Evolutionary conservation across 2,888 invertebrate species (phyloP).

Genomic region (Leptinotarsa peninsularis): DNA sequence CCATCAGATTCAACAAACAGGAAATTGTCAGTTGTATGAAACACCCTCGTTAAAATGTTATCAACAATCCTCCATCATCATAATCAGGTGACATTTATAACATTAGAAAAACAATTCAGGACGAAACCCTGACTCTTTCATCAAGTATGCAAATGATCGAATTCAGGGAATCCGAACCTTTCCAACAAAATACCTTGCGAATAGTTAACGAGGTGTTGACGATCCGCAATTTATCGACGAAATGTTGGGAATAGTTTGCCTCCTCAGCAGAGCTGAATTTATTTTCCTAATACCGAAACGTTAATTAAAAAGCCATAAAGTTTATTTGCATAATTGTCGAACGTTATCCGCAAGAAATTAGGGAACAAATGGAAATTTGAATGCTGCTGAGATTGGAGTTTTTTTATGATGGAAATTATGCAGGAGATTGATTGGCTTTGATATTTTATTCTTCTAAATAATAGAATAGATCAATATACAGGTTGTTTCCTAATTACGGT

Average conservation of each 20-base stretch:
- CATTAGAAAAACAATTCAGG: not conserved
- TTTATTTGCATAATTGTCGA: conserved; percentile 38
- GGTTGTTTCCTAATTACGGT: no score
- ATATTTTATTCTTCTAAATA: not conserved
- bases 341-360: conserved; percentile 34
- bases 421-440: not conserved
- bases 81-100: not conserved
- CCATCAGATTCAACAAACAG: not conserved
- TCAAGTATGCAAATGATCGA: not conserved
- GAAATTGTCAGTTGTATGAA: not conserved
- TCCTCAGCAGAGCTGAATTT: not conserved
- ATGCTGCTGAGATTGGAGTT: conserved; percentile 14
- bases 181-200: conserved; percentile 27
- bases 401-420: not conserved
- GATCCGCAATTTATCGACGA: conserved; percentile 34
- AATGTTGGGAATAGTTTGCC: conserved; percentile 30
- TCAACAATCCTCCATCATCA: not conserved
- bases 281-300: conserved; percentile 21
- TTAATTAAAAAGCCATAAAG: conserved; percentile 41
- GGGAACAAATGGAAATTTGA: conserved; percentile 32
- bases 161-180: not conserved
- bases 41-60: not conserved
- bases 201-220: conserved; percentile 39
- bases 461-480: not conserved
- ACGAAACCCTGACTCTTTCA: not conserved